Evolutionary conservation across 1,140 invertebrate genomes (phyloP).

Genomic region (Hetaerina americana): DNA sequence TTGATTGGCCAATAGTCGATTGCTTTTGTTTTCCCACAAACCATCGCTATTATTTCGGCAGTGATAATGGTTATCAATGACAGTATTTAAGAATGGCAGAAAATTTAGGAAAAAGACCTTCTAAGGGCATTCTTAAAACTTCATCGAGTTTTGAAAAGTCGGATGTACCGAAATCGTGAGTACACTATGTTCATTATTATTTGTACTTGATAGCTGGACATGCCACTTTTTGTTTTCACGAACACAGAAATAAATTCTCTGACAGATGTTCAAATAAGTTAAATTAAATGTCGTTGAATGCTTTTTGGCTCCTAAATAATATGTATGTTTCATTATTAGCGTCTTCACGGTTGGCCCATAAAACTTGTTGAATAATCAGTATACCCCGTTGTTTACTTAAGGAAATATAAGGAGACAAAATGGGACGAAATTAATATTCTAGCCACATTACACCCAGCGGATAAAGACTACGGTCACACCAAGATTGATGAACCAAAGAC

Average conservation of each 20-base stretch:
- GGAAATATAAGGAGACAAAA: constrained; percentile 68
- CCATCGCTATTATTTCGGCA: not conserved
- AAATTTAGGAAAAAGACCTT: constrained; percentile 53
- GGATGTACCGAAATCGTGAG: constrained; percentile 36
- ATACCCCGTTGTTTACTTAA: too few species aligned
- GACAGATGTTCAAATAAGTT: too few species aligned
- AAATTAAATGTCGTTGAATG: too few species aligned
- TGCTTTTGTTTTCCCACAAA: not conserved
- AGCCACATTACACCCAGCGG: constrained; percentile 90
- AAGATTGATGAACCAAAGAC: constrained; percentile 98
- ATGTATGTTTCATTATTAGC: too few species aligned
- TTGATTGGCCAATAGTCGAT: not conserved
- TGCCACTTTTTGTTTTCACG: too few species aligned
- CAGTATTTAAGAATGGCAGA: constrained; percentile 28
- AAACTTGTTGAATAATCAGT: too few species aligned
- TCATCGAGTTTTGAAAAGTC: constrained; percentile 75
- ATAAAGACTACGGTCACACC: constrained; percentile 99
- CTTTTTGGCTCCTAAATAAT: too few species aligned
- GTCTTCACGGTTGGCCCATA: too few species aligned
- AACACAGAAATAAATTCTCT: too few species aligned
- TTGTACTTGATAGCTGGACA: too few species aligned
- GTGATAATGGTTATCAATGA: not conserved
- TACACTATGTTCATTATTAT: too few species aligned
- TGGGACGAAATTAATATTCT: constrained; percentile 99
- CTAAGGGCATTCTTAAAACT: constrained; percentile 84